A percentile compares a stretch with the other conserved stretches of the same genome.
These are phyloP conservation scores for Macaca fascicularis DNA, from an alignment of 2,113 vertebrate genomes.

Conservation along the genomic window DNA sequence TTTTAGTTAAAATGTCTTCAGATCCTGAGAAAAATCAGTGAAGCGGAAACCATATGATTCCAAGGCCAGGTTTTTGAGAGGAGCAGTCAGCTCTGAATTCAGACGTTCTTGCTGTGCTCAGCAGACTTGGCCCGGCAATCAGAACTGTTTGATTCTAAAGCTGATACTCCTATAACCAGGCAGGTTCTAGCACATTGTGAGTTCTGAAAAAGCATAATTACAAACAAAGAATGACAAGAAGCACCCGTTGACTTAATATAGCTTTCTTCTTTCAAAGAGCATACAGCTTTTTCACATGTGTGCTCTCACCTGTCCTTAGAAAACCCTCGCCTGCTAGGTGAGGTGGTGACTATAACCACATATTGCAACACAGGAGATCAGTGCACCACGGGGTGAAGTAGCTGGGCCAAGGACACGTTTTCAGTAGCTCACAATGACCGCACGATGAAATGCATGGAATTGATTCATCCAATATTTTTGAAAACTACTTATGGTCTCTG, in stretches of 20 bases:
- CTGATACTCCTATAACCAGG: slow-evolving; percentile 33
- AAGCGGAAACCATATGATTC: slow-evolving; percentile 40
- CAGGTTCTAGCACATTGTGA: slow-evolving; percentile 52
- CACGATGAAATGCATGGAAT: background rate
- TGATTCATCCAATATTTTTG: background rate
- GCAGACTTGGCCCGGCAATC: slow-evolving; percentile 27
- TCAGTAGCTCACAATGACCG: background rate
- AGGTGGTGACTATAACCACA: background rate
- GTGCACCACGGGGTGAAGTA: background rate
- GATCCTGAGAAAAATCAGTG: slow-evolving; percentile 27
- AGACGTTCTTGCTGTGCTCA: slow-evolving; percentile 53
- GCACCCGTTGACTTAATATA: background rate
- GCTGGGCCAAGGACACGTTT: background rate
- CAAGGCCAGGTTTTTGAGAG: background rate
- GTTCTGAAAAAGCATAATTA: slow-evolving; percentile 56
- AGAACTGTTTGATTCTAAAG: slow-evolving; percentile 59
- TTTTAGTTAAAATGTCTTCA: slow-evolving; percentile 50
- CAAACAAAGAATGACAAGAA: slow-evolving; percentile 40
- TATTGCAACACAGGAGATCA: background rate
- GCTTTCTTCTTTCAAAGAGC: background rate
- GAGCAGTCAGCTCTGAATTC: background rate
- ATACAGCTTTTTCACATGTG: background rate
- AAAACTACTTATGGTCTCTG: background rate
- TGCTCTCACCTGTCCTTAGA: background rate
- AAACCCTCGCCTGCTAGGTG: background rate